Evolutionary conservation across 2,797 vertebrate genomes (phyloP), one percentile per base, ranked within the genome.

Genomic region (Alca torda): DNA sequence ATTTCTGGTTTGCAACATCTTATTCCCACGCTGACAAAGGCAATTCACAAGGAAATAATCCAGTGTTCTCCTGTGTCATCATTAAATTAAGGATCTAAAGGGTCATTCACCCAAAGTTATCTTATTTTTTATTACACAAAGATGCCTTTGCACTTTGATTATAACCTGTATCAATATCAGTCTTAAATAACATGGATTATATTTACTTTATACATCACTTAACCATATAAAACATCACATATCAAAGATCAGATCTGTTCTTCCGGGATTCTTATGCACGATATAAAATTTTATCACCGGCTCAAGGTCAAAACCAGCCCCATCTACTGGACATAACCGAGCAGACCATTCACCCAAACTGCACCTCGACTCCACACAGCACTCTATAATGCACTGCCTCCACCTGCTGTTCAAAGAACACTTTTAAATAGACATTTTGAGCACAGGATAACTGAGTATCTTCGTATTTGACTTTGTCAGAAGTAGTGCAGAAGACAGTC

Each of bases 311-410:
- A 31, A 16, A 56, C 1, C 57, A 61, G 84, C 80, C n/a, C 70
- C 56, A 65, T 17, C 54, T 87, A 10, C 45, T 5, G 50, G 73
- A 12, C n/a, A 23, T 0, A 14, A 13, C 4, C 3, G 6, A 12
- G 10, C 39, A 31, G 16, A 18, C 6, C n/a, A 7, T 14, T 21
- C 48, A 24, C 30, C 14, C 6, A 5, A 16, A 4, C 2, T 1
- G 12, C 21, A 14, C 11, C 59, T 24, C 2, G 0, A 46, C 67
- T 84, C 3, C 6, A 8, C 4, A 1, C 82, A 10, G 39, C 24
- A 2, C 24, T 20, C 80, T 3, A 4, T 6, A 11, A 48, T 1
- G 23, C 70, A 3, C 59, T 87, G 65, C 17, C 83, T 87, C 94
- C 89, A 46, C 70, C 92, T 92, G 56, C 89, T 61, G 86, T 31